These are phyloP conservation scores for Amblyraja radiata DNA, from an alignment of 2,797 vertebrate species.

Conservation along the genomic window DNA sequence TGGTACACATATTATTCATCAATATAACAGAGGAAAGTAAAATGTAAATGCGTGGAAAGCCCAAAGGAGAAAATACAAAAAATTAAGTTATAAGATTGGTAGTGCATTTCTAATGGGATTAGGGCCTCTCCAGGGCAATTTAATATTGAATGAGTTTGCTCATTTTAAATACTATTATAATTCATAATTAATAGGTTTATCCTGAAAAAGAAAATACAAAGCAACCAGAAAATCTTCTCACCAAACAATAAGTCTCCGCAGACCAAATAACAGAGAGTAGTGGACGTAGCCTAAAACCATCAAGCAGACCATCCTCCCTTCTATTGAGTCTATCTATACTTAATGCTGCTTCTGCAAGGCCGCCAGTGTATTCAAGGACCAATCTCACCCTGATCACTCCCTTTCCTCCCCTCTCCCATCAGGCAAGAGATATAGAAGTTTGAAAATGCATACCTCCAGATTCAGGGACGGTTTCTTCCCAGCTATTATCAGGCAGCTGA, in stretches of 20 bases:
- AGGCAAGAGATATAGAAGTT: too few species aligned
- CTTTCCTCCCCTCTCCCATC: too few species aligned
- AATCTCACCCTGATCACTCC: too few species aligned
- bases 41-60: not conserved
- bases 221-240: not conserved
- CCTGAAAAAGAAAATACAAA: not conserved
- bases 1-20: not conserved
- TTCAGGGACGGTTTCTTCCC: too few species aligned
- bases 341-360: too few species aligned
- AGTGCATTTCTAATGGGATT: not conserved
- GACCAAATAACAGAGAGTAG: not conserved
- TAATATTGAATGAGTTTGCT: not conserved
- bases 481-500: too few species aligned
- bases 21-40: not conserved
- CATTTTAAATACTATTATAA: not conserved
- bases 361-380: too few species aligned
- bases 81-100: not conserved
- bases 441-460: too few species aligned
- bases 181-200: not conserved
- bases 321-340: too few species aligned
- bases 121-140: not conserved
- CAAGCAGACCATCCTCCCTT: too few species aligned
- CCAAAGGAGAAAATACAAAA: constrained; percentile 1
- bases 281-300: too few species aligned
- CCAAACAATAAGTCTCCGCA: not conserved